These are phyloP conservation scores for Sylvicapra grimmia DNA, from an alignment of 2,113 vertebrate species.

Conservation along the genomic window DNA sequence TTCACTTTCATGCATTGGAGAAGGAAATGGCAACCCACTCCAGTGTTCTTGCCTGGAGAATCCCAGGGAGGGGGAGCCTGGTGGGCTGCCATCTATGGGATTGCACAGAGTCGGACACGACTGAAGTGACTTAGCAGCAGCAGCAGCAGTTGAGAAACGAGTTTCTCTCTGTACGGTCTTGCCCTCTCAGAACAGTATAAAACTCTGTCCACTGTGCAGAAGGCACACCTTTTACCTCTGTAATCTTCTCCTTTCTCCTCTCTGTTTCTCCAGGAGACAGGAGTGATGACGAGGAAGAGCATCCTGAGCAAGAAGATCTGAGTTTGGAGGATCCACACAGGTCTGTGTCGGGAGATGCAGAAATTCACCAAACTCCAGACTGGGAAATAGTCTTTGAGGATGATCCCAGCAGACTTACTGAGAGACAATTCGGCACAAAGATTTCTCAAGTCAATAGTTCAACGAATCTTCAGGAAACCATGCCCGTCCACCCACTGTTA, in stretches of 20 bases:
- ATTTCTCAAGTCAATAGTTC: slow-evolving; percentile 42
- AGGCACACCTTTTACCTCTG: not conserved
- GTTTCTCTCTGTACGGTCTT: not conserved
- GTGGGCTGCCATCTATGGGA: no score
- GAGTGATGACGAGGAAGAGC: slow-evolving; percentile 55
- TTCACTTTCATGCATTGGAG: no score
- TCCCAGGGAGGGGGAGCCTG: no score
- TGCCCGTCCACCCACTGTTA: not conserved
- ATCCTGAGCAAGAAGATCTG: slow-evolving; percentile 30
- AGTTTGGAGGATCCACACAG: not conserved
- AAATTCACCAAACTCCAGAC: slow-evolving; percentile 56
- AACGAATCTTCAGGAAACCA: not conserved
- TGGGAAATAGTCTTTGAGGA: slow-evolving; percentile 61
- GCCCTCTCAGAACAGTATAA: not conserved
- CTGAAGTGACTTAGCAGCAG: no score
- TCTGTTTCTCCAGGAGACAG: slow-evolving; percentile 42
- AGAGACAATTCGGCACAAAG: slow-evolving; percentile 33
- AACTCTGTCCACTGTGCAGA: not conserved
- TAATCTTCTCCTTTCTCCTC: not conserved
- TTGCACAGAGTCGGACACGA: no score
- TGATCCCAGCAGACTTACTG: slow-evolving; percentile 24
- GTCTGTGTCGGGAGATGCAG: slow-evolving; percentile 28
- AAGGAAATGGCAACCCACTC: no score
- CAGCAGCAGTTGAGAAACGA: not conserved
- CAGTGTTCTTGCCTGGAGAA: no score